Base-by-base conservation (phyloP, 2,888 invertebrate species). In the Temnothorax ravouxi region DNA sequence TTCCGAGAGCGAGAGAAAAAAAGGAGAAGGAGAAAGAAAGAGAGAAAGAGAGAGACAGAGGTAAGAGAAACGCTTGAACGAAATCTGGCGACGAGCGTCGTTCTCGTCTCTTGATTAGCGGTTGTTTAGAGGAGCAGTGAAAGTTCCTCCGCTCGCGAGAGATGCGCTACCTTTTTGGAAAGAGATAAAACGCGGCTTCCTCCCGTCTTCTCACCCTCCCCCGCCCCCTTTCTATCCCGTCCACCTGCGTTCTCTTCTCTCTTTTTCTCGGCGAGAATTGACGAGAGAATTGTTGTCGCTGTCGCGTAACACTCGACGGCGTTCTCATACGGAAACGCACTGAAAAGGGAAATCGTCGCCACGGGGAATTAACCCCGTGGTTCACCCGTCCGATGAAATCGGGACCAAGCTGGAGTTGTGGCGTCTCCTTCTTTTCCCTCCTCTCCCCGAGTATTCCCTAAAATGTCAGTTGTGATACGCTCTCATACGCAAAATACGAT, bases 81-180 rank as follows among this genome's bases (percentile, higher is more conserved):
- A 79, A 79, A 79, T 71, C 87, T 88, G 88, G 90, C 85, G 86
- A 89, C 88, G 87, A 88, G 21, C 86, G 86, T 88, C 76, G 69
- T 84, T 87, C 84, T 87, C 85, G 88, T 86, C 89, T 87, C 85
- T 87, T 88, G 87, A 89, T 85, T 88, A 88, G 84, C 67, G 69
- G 82, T 84, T 87, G 85, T 85, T 88, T 84, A 89, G 84, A 89
- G 84, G 87, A 89, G 82, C 79, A 88, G 88, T 88, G 88, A 88
- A 88, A 88, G 89, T 88, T 88, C 77, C 88, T 80, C 86, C 85
- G 34, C 34, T 34, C 34, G 84, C 87, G 79, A 15, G 44, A 69
- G 76, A 75, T 75, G 76, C 64, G 52, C 75, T 64, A 44, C 62
- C 76, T 81, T 81, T 75, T 81, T 52, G 81, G 76, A 81, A 81